Conservation (phyloP, 2,113 vertebrate genomes). For the Otus sunia region DNA sequence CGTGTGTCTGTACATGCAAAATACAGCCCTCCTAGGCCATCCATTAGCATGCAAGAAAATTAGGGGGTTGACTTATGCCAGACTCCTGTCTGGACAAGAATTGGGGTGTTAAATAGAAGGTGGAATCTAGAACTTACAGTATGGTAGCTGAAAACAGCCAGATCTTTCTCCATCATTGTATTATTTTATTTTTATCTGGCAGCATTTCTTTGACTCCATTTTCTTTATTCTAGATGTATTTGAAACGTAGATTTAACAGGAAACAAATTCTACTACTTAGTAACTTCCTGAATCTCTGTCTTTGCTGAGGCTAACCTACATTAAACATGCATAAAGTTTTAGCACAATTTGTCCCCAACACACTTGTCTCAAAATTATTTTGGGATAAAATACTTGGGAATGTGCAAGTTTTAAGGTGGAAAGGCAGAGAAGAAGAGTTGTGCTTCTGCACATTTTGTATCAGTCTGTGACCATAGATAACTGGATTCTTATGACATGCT, state of each 20-base stretch:
- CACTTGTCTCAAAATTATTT: neutral
- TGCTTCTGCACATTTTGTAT: neutral
- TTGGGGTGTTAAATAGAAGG: neutral
- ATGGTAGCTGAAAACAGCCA: fast-evolving
- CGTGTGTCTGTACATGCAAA: neutral
- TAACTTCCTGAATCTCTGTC: neutral
- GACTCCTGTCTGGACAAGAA: neutral
- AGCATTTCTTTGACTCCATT: neutral
- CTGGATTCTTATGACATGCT: neutral
- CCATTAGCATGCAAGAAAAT: neutral
- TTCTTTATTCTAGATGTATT: neutral
- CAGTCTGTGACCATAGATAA: neutral
- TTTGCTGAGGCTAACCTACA: neutral
- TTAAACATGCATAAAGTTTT: neutral
- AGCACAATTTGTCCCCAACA: neutral
- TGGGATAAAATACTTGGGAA: neutral
- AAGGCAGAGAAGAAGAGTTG: neutral
- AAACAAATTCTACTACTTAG: neutral
- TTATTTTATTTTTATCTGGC: neutral
- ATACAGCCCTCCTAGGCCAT: neutral
- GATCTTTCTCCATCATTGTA: neutral
- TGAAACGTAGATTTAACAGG: no score
- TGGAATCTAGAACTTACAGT: neutral
- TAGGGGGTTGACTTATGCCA: fast-evolving
- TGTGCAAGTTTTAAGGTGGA: neutral